These are phyloP conservation scores for Desmodus rotundus DNA, from an alignment of 2,113 vertebrate species.

Conservation along the genomic window DNA sequence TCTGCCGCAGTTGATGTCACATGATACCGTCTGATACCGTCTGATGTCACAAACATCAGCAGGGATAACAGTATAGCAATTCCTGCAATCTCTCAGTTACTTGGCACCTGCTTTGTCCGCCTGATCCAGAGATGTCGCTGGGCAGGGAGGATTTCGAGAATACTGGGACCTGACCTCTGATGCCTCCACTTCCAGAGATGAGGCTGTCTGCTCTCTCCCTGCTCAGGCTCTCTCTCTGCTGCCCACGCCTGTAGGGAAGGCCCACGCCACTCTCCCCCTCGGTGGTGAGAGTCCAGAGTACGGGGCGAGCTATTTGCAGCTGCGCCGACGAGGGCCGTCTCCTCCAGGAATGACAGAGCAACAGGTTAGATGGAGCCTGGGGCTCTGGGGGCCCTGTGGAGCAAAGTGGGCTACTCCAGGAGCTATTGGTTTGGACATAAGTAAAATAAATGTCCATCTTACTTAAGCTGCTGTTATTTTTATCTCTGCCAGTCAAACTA, in stretches of 20 bases:
- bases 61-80: neutral
- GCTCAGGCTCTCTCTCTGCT: neutral
- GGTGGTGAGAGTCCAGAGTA: neutral
- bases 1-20: rapidly evolving
- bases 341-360: rapidly evolving
- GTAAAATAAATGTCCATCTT: neutral
- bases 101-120: neutral
- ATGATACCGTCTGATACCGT: neutral
- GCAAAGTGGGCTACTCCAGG: neutral
- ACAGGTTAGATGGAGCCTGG: neutral
- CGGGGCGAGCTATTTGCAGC: neutral
- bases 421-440: neutral
- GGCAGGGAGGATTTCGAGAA: neutral
- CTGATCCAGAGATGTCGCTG: neutral
- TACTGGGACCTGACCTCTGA: too few relatives aligned
- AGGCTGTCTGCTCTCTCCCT: neutral
- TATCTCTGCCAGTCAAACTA: neutral
- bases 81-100: neutral
- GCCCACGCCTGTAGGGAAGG: neutral
- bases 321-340: neutral
- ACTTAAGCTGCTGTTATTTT: neutral
- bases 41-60: neutral
- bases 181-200: neutral
- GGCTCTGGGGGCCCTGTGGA: too few relatives aligned
- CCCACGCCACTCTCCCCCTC: neutral